A percentile compares a stretch with the other conserved stretches of the same genome.
Evolutionary conservation across 2,113 vertebrate species (phyloP).

Genomic region (Tamias sibiricus): DNA sequence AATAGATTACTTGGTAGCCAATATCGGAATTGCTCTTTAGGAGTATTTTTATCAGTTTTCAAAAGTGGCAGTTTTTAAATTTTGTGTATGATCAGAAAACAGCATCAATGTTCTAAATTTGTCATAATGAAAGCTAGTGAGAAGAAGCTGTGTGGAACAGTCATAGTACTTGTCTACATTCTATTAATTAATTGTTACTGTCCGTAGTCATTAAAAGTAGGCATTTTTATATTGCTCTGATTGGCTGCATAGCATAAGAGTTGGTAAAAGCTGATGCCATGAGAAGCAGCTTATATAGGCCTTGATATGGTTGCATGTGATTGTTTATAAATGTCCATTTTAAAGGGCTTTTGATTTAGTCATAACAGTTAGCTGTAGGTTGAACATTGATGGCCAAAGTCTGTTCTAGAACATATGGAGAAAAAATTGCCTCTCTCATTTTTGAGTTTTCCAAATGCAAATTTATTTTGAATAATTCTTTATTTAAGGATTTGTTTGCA

Average conservation of each 20-base stretch:
- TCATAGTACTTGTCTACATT: conserved; percentile 60
- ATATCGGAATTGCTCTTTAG: neutral
- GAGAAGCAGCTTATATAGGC: neutral
- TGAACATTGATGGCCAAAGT: conserved; percentile 53
- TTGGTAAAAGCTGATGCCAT: conserved; percentile 54
- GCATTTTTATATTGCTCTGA: conserved; percentile 67
- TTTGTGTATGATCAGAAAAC: conserved; percentile 34
- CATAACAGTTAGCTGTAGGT: conserved; percentile 51
- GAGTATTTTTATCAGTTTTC: conserved; percentile 54
- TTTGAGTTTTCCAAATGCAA: conserved; percentile 86
- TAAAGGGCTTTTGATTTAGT: conserved; percentile 68
- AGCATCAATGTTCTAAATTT: neutral
- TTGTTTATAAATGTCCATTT: conserved; percentile 71
- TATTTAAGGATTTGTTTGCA: conserved; percentile 83
- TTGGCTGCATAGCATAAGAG: conserved; percentile 73
- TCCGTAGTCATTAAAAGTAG: conserved; percentile 53
- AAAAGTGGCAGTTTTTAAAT: conserved; percentile 42
- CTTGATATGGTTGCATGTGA: conserved; percentile 3
- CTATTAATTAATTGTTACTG: conserved; percentile 41
- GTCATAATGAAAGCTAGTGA: conserved; percentile 8
- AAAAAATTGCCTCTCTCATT: conserved; percentile 56
- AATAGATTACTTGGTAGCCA: conserved; percentile 41
- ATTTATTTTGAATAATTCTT: conserved; percentile 83
- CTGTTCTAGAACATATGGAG: conserved; percentile 75
- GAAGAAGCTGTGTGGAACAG: conserved; percentile 28